Evolutionary conservation across 2,888 invertebrate species (phyloP), one percentile per base, ranked within the genome.

Genomic region (Torymus texanus): DNA sequence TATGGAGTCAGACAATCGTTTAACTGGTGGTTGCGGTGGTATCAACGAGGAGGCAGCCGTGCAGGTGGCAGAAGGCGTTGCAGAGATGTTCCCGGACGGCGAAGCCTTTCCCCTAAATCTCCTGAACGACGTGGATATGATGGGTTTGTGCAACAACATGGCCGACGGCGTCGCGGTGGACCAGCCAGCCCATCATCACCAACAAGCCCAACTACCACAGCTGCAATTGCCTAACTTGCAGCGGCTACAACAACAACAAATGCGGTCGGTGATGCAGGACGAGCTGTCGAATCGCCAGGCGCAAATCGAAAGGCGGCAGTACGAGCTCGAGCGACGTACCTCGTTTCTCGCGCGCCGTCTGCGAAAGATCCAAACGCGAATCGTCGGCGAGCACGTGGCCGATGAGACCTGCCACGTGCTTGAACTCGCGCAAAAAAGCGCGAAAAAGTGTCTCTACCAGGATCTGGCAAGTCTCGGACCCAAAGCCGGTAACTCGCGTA

Each of bases 391-490:
- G 81, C 96, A 97, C 88, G 92, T 94, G 41, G 94, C 95, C 72
- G 94, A 95, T 83, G 97, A 97, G 89, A 93, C 95, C 13, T 93
- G 94, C 24, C 95, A 95, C 5, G 93, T 96, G 75, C 93, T 95
- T 83, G 95, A 95, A 82, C 93, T 94, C 86, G 95, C 95, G 41
- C 94, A 95, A 81, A 92, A 94, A 50, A 92, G 92, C 66, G 89
- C 89, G 2, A 92, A 89, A 74, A 88, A 89, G 81, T 88, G 85
- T 82, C 86, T 90, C 78, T 85, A 87, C 76, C 88, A 90, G 82
- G 89, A 90, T 81, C 83, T 90, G 66, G 87, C 86, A 18, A 88
- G 86, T 75, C 87, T 88, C 62, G 84, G 85, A 10, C 82, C 84
- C 4, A 84, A 84, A 24, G 72, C 83, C 5, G 82, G 86, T 70